These are phyloP conservation scores for Gymnoscopelus microlampas DNA, from an alignment of 2,797 vertebrate species.

Conservation along the genomic window DNA sequence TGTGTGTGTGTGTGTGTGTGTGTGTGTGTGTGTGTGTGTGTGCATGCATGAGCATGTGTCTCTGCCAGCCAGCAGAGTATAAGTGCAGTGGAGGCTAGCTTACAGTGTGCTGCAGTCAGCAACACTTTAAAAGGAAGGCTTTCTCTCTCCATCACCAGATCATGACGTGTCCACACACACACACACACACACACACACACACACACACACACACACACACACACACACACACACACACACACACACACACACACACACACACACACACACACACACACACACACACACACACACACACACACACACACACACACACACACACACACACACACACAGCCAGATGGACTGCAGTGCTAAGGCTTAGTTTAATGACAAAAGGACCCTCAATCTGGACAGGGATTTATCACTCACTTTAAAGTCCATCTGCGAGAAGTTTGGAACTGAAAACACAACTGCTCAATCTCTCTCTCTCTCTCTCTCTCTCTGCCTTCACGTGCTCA, in stretches of 20 bases:
- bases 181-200: too few species aligned
- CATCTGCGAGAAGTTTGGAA: conserved; percentile 81
- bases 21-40: conserved; percentile 23
- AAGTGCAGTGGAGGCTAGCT: conserved; percentile 65
- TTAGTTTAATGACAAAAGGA: conserved; percentile 86
- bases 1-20: conserved; percentile 8
- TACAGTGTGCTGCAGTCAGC: conserved; percentile 63
- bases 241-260: conserved; percentile 53
- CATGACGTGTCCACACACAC: conserved; percentile 63
- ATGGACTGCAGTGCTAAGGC: conserved; percentile 83
- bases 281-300: conserved; percentile 32
- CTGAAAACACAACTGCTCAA: conserved; percentile 72
- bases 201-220: conserved; percentile 44
- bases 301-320: conserved; percentile 40
- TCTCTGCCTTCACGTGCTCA: conserved; percentile 41
- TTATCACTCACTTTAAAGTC: conserved; percentile 84
- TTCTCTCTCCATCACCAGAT: conserved; percentile 65
- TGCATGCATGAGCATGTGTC: conserved; percentile 22
- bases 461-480: conserved; percentile 36
- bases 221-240: conserved; percentile 37
- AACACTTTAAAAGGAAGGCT: conserved; percentile 79
- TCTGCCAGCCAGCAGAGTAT: conserved; percentile 33
- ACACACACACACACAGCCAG: conserved; percentile 69
- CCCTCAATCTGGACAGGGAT: conserved; percentile 83
- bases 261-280: conserved; percentile 26